Evolutionary conservation across 2,797 vertebrate genomes (phyloP), one percentile per base, ranked within the genome.

Genomic region (Geotrypetes seraphini): DNA sequence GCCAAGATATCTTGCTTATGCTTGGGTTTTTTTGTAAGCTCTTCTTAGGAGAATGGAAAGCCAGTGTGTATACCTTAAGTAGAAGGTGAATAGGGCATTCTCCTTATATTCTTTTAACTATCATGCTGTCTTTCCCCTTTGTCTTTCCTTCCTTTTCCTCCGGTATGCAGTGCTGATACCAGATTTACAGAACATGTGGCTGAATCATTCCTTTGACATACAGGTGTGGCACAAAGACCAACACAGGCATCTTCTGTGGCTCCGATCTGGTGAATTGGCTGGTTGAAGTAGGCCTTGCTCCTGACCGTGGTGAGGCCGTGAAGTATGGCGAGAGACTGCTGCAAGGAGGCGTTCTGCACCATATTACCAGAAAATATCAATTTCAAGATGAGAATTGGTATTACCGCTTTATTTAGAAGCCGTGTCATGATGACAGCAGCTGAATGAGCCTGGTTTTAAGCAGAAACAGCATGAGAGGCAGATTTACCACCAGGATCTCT

Each of bases 221-320:
- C 82, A 99, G 95, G 88, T 98, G 92, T 87, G 90, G 92, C 44
- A 65, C 77, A 29, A 79, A 60, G 60, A 86, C 73, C 10, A 67
- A 64, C 44, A 74, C 77, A 3, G 82, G 83, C 33, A 81, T 89
- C 58, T 99, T 97, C 68, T 87, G 85, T 36, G 95, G 96, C 71
- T 90, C 77, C 54, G 92, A 97, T 45, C 80, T 99, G 60, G 92
- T 95, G 67, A 84, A 78, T 57, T 99, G 96, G 95, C 86, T 99
- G 6, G 73, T 89, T 53, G 84, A 81, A 70, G 87, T 88, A 3
- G 95, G 95, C 54, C 76, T 97, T 41, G 88, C 88, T 35, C 79
- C 77, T 9, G 92, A 91, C 70, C 75, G 71, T 1, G 86, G 87
- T 0, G 93, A 92, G 71, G 94, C 91, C 1, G 72, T 88, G 12